phyloP scores from a whole-genome alignment of 2,113 vertebrate species.

The Megaptera novaeangliae region DNA sequence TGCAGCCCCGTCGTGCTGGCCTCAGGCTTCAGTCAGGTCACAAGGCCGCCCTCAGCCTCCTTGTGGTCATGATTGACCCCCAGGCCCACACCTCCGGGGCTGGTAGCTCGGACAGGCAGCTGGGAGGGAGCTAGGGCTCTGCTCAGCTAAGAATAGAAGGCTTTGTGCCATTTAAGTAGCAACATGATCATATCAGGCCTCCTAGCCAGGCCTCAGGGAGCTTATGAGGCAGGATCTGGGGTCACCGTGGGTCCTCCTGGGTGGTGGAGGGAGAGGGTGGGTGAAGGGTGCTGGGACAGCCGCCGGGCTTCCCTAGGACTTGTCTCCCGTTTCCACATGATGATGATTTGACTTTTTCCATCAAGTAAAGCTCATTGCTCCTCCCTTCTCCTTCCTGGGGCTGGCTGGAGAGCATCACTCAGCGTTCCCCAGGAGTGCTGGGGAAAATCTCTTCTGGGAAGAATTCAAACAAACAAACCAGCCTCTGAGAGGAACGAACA shows the following conservation, averaged over 20 bases:
- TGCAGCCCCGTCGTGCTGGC: background rate
- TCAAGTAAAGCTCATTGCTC: background rate
- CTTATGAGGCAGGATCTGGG: conserved; percentile 50
- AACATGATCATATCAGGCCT: conserved; percentile 14
- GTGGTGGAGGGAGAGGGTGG: background rate
- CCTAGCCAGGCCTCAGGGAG: background rate
- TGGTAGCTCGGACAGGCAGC: background rate
- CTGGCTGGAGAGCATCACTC: background rate
- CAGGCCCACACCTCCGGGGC: background rate
- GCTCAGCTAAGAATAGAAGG: conserved; percentile 57
- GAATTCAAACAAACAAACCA: conserved; percentile 44
- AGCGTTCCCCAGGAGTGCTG: background rate
- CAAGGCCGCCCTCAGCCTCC: background rate
- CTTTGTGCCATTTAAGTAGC: conserved; percentile 42
- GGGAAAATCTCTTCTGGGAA: conserved; percentile 39
- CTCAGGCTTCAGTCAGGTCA: background rate
- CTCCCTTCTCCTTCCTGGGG: background rate
- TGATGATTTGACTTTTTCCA: conserved; percentile 8
- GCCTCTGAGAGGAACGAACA: conserved; percentile 10
- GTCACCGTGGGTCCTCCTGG: background rate
- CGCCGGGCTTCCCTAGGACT: background rate
- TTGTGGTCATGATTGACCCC: background rate
- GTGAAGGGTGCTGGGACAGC: background rate
- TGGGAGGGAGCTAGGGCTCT: background rate
- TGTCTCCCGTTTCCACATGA: background rate